Base-by-base conservation (phyloP, 1,140 invertebrate species). In the Drosophila burlai region DNA sequence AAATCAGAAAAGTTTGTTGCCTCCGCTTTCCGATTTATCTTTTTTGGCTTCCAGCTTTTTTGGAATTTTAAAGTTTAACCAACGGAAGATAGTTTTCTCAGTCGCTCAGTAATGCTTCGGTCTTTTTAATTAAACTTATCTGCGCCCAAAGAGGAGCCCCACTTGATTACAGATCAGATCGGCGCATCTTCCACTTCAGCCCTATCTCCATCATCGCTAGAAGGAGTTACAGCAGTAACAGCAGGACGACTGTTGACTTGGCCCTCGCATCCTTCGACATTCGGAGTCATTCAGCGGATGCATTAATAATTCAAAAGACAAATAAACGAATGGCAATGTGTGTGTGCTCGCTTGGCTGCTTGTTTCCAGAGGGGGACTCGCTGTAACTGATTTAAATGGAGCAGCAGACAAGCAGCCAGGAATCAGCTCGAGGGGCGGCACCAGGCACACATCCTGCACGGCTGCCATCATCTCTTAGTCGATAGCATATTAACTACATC, bases 91-190 rank as follows among this genome's bases (percentile, higher is more conserved):
- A 71, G 67, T 60, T 40, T 50, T 58, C 50, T 45, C 50, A 66
- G 46, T 42, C 26, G 47, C 38, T 63, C 43, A 55, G 10, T 63
- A 75, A 82, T 79, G 59, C 54, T 66, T 65, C 62, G 54, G 58
- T 59, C 47, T 60, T 79, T 89, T 87, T 89, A 87, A 87, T 87
- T 87, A 89, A 89, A 87, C 77, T 83, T 87, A 87, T 89, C 81
- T 75, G 66, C 50, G 50, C 46, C 54, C 36, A 43, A 59, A 49
- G 9, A 38, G 68, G 47, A 29, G 54, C 26, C 26, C 55, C 71
- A 80, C 49, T 87, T 83, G 72, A 87, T 86, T 87, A 83, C 71
- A 74, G 67, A 77, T 87, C 73, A 81, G 59, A n/a, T n/a, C 61
- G 50, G 71, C 57, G 71, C 57, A 77, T 26, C 36, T 31, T 36